phyloP scores from a whole-genome alignment of 2,888 invertebrate genomes.

The Dryocosmus kuriphilus region DNA sequence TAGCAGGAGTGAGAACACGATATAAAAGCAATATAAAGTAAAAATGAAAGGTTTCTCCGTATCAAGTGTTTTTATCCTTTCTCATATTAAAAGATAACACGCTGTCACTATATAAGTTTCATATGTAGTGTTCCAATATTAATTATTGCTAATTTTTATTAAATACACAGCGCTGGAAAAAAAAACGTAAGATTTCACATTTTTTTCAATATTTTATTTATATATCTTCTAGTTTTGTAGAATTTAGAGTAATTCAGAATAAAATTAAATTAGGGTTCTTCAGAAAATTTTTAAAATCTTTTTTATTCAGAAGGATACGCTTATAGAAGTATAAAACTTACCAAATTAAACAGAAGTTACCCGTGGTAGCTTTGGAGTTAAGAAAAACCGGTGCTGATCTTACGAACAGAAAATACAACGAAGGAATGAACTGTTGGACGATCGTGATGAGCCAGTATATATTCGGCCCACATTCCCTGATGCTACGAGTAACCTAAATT shows the following conservation, averaged over 20 bases:
- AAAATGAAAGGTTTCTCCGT: background rate
- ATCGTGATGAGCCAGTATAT: constrained; percentile 75
- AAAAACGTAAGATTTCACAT: too few relatives aligned
- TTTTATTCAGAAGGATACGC: background rate
- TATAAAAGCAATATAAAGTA: background rate
- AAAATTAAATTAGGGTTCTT: background rate
- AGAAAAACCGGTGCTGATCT: constrained; percentile 56
- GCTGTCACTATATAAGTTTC: background rate
- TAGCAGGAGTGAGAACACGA: background rate
- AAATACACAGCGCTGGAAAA: too few relatives aligned
- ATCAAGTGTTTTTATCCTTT: background rate
- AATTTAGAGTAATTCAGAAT: too few relatives aligned
- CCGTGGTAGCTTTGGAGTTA: constrained; percentile 45
- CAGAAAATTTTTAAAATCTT: background rate
- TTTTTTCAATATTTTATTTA: too few relatives aligned
- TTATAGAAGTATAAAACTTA: background rate
- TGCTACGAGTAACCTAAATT: constrained; percentile 77
- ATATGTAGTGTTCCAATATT: background rate
- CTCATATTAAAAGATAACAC: background rate
- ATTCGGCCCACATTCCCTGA: constrained; percentile 76
- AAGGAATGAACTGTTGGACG: constrained; percentile 73
- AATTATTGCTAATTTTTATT: background rate
- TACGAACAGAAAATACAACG: constrained; percentile 66
- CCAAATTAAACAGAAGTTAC: constrained; percentile 32
- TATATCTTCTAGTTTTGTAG: too few relatives aligned